Percentiles rank a stretch among this genome's conserved stretches.
Evolutionary conservation across 2,888 invertebrate genomes (phyloP).

Genomic region (Listrodromus nycthemerus): DNA sequence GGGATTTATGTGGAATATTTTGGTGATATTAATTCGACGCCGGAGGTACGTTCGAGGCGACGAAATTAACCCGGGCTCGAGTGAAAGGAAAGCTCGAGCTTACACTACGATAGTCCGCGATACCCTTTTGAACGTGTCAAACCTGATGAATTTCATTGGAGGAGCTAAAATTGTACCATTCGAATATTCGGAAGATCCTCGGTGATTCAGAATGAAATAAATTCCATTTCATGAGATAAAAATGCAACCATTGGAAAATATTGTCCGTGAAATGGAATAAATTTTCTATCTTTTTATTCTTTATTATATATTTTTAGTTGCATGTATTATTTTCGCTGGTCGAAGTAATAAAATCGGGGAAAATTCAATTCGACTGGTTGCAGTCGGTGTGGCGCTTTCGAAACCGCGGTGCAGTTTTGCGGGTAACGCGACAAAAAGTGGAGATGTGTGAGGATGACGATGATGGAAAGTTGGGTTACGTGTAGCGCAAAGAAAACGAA

Average conservation of each 20-base stretch:
- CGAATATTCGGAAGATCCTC: background rate
- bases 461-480: constrained; percentile 44
- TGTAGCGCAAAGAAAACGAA: constrained; percentile 47
- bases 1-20: background rate
- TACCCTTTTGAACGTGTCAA: background rate
- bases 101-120: background rate
- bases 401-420: background rate
- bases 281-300: background rate
- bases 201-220: background rate
- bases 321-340: background rate
- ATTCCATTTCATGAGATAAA: background rate
- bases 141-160: too few relatives aligned
- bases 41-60: background rate
- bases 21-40: background rate
- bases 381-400: constrained; percentile 12
- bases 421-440: background rate
- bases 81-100: background rate
- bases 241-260: background rate
- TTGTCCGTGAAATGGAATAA: background rate
- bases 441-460: constrained; percentile 11
- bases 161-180: background rate
- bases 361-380: constrained; percentile 20
- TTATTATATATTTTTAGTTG: too few relatives aligned
- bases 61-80: background rate
- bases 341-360: constrained; percentile 28